Percentiles rank a stretch among this genome's conserved stretches.
Evolutionary conservation across 2,797 vertebrate species (phyloP).

Genomic region (Florisuga fusca): DNA sequence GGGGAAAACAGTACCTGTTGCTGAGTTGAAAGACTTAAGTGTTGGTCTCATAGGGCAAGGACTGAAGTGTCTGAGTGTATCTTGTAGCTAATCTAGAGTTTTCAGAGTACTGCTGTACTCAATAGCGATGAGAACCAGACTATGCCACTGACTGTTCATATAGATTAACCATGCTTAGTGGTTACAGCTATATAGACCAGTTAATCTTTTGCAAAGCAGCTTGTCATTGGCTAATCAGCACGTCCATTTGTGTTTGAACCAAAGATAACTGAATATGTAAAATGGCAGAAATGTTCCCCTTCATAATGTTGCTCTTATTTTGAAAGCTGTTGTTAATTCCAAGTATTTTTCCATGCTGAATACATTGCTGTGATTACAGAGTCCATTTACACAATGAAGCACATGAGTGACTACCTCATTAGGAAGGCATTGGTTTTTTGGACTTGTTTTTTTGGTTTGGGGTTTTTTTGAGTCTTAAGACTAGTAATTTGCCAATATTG

Average conservation of each 20-base stretch:
- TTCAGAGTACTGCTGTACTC: neutral
- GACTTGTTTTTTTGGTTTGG: accelerated
- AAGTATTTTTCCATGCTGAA: neutral
- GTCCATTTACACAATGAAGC: neutral
- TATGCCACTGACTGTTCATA: neutral
- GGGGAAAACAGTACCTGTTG: neutral
- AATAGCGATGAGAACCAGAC: neutral
- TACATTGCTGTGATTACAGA: neutral
- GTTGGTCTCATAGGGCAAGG: neutral
- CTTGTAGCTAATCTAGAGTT: neutral
- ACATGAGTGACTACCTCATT: neutral
- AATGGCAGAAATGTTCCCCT: neutral
- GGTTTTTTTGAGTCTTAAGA: neutral
- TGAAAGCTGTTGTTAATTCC: neutral
- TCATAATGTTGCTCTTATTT: neutral
- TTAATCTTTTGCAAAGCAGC: neutral
- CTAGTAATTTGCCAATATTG: neutral
- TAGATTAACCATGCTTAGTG: too few relatives aligned
- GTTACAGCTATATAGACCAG: neutral
- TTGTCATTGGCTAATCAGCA: neutral
- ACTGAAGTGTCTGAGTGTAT: neutral
- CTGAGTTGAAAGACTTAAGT: neutral
- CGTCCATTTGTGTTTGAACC: neutral
- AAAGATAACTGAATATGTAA: neutral
- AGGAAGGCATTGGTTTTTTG: neutral